phyloP scores from a whole-genome alignment of 2,797 vertebrate species.

The Karalla daura region DNA sequence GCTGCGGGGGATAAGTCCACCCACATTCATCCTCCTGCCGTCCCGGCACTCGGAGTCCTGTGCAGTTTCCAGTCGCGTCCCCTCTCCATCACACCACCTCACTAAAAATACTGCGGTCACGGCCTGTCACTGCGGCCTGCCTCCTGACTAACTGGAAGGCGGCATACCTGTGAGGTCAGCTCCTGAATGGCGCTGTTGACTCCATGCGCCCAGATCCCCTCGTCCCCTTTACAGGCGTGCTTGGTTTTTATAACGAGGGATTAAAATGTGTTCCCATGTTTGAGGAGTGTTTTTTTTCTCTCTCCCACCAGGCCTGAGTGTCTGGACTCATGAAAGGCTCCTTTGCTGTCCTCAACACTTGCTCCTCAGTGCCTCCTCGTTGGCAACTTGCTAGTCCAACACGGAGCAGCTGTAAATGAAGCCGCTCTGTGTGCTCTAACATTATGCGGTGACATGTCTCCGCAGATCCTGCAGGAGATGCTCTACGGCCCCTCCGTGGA shows the following conservation, averaged over 20 bases:
- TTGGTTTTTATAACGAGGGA: constrained; percentile 43
- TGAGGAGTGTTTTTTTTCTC: constrained; percentile 26
- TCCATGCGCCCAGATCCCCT: constrained; percentile 14
- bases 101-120: constrained; percentile 38
- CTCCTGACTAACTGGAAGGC: constrained; percentile 43
- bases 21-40: constrained; percentile 10
- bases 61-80: constrained; percentile 18
- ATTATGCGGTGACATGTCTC: constrained; percentile 22
- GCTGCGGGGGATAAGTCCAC: constrained; percentile 2
- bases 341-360: constrained; percentile 50
- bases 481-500: constrained; percentile 95
- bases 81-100: constrained; percentile 56
- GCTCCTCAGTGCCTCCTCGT: constrained; percentile 26
- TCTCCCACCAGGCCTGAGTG: constrained; percentile 6
- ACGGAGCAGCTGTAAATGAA: constrained; percentile 5
- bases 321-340: constrained; percentile 55
- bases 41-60: constrained; percentile 41
- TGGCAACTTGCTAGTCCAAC: constrained; percentile 17
- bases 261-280: constrained; percentile 26
- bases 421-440: constrained; percentile 19
- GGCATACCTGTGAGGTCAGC: constrained; percentile 41
- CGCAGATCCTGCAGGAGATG: constrained; percentile 97
- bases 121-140: constrained; percentile 30
- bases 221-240: constrained; percentile 22
- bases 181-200: constrained; percentile 31